Conservation (phyloP, 2,797 vertebrate genomes). For the Silurus aristotelis region DNA sequence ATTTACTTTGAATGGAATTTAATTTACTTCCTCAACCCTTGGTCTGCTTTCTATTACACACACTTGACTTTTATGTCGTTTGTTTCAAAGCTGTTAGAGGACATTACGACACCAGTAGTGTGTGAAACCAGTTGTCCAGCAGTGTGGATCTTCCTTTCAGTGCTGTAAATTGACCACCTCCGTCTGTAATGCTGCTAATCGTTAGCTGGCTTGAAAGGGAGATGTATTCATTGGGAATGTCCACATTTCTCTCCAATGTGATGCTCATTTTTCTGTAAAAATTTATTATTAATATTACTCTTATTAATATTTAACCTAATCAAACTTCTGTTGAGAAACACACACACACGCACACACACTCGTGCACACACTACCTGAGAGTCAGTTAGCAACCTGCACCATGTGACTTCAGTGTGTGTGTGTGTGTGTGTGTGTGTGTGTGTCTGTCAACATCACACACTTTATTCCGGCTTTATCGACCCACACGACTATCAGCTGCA, state of each 20-base stretch:
- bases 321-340: neutral
- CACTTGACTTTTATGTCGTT: neutral
- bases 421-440: neutral
- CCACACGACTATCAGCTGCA: conserved; percentile 41
- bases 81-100: too few species aligned
- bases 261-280: neutral
- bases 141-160: too few species aligned
- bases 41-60: neutral
- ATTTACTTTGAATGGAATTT: too few species aligned
- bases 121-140: too few species aligned
- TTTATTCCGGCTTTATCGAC: neutral
- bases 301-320: neutral
- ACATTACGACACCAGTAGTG: too few species aligned
- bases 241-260: neutral
- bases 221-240: neutral
- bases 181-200: too few species aligned
- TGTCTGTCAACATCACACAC: conserved; percentile 20
- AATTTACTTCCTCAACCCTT: neutral
- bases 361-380: neutral
- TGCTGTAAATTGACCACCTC: too few species aligned
- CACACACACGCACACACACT: neutral
- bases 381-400: too few species aligned
- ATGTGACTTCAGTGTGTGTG: neutral
- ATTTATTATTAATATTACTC: neutral
- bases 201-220: neutral